phyloP scores from a whole-genome alignment of 2,113 vertebrate genomes.

The Amphiprion ocellaris region DNA sequence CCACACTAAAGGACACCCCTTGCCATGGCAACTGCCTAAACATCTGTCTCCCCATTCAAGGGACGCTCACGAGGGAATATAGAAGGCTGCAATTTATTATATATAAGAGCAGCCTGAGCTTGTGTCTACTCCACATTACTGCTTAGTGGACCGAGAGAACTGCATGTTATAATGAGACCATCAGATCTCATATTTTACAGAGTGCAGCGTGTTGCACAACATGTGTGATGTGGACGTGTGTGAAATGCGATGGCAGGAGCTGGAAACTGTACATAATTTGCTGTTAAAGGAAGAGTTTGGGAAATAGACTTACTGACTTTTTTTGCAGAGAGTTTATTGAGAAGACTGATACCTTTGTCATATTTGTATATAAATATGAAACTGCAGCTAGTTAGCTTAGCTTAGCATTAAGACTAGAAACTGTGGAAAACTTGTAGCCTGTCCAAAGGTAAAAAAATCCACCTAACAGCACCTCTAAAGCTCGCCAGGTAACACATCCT shows the following conservation, averaged over 20 bases:
- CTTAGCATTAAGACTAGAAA: neutral
- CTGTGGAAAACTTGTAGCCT: neutral
- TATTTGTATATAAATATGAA: neutral
- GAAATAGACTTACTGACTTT: neutral
- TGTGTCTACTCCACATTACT: conserved; percentile 6
- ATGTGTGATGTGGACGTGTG: conserved; percentile 4
- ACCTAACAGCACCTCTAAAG: too few relatives aligned
- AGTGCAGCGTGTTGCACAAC: neutral
- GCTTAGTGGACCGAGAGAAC: conserved; percentile 5
- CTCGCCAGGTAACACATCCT: neutral
- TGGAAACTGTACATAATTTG: neutral
- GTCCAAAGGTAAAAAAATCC: neutral
- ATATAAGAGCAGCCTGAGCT: conserved; percentile 40
- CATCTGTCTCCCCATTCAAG: conserved; percentile 67
- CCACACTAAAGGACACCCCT: conserved; percentile 71
- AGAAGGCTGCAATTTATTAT: conserved; percentile 55
- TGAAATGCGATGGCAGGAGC: conserved; percentile 4
- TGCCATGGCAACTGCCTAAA: conserved; percentile 83
- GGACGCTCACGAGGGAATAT: conserved; percentile 52
- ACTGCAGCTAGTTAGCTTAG: neutral
- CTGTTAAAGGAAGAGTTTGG: neutral
- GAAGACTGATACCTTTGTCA: neutral
- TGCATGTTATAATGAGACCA: conserved; percentile 23
- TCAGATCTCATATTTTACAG: conserved; percentile 7
- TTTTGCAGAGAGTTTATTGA: neutral